A percentile compares a stretch with the other conserved stretches of the same genome.
Conservation (phyloP, 2,888 invertebrate species). For the Athrips mouffetella region DNA sequence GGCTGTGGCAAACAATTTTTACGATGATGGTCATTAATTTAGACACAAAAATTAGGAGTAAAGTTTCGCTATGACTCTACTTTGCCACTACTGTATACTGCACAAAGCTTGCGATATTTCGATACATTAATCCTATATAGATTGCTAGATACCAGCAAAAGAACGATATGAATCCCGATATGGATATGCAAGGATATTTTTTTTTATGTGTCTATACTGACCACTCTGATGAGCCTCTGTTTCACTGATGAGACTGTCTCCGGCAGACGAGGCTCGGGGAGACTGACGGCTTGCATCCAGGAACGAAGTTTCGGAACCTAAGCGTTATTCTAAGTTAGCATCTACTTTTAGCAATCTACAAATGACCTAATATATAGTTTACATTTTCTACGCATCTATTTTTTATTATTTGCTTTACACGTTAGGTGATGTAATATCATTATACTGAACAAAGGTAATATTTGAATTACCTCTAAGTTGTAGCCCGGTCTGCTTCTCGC, state of each 20-base stretch:
- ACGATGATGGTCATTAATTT: conserved; percentile 45
- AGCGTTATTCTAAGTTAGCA: conserved; percentile 38
- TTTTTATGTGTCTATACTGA: conserved; percentile 41
- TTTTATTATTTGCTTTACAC: not conserved
- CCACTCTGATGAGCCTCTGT: conserved; percentile 74
- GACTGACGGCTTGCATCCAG: conserved; percentile 70
- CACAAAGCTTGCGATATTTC: conserved; percentile 47
- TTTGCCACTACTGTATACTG: conserved; percentile 70
- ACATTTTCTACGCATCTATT: not conserved
- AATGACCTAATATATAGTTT: not conserved
- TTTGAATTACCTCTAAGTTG: conserved; percentile 70
- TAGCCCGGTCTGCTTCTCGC: conserved; percentile 64
- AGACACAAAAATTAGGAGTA: conserved; percentile 58
- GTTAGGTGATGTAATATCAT: too few relatives aligned
- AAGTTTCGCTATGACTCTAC: conserved; percentile 78
- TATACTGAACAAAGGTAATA: too few relatives aligned
- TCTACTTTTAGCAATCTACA: conserved; percentile 37
- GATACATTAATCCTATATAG: not conserved
- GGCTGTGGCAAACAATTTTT: conserved; percentile 65
- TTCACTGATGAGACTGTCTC: conserved; percentile 69
- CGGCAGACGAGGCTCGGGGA: conserved; percentile 68
- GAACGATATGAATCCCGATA: too few relatives aligned
- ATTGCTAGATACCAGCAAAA: not conserved
- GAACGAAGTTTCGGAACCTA: conserved; percentile 73
- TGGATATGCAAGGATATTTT: not conserved